A percentile compares a stretch with the other conserved stretches of the same genome.
These are phyloP conservation scores for Patiria miniata DNA, from an alignment of 35 echinoderm and acorn worm genomes.

Conservation along the genomic window DNA sequence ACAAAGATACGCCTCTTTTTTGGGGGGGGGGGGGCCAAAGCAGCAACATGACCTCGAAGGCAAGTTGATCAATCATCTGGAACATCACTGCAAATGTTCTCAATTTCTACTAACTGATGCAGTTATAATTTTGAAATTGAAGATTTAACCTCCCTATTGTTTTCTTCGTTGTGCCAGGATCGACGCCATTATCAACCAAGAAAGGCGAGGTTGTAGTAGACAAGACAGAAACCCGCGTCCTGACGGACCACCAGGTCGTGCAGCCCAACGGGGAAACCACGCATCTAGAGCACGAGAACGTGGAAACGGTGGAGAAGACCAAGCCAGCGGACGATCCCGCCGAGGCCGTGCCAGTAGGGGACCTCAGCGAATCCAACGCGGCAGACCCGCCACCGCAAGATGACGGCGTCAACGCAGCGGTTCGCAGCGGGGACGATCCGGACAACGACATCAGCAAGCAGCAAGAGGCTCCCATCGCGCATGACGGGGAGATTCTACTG, in stretches of 20 bases:
- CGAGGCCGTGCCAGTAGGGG: neutral
- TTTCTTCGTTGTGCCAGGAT: neutral
- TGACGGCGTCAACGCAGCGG: neutral
- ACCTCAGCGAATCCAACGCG: neutral
- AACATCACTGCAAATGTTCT: too few species aligned
- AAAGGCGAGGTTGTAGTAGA: slow-evolving; percentile 3
- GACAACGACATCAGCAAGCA: neutral
- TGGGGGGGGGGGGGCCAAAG: too few species aligned
- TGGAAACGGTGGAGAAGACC: slow-evolving; percentile 8
- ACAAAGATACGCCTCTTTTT: too few species aligned
- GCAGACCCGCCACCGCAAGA: neutral
- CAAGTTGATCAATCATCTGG: too few species aligned
- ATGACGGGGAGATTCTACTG: slow-evolving; percentile 36
- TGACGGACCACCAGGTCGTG: neutral
- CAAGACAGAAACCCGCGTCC: slow-evolving; percentile 4
- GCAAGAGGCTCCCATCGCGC: neutral
- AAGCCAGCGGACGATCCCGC: neutral
- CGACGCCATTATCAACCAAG: neutral
- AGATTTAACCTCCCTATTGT: too few species aligned
- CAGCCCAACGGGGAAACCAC: slow-evolving; percentile 9
- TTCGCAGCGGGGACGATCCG: neutral
- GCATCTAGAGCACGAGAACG: slow-evolving; percentile 2
- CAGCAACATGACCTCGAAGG: too few species aligned
- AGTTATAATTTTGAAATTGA: too few species aligned
- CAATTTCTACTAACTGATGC: too few species aligned